phyloP scores from a whole-genome alignment of 2,113 vertebrate species.

The Melanotaenia duboulayi region DNA sequence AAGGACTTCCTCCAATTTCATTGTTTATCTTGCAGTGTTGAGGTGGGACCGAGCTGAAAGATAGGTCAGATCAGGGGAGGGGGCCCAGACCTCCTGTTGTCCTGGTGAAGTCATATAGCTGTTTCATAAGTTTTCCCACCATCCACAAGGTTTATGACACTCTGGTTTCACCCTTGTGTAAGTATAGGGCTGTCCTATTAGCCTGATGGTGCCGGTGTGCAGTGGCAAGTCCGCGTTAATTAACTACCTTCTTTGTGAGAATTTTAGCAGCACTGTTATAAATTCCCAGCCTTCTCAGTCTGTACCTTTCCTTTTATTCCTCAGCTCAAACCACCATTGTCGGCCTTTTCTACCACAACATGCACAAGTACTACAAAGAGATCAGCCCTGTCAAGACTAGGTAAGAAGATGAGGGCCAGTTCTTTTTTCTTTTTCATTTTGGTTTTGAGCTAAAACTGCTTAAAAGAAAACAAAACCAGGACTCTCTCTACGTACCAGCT shows the following conservation, averaged over 20 bases:
- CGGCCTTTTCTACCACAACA: slow-evolving; percentile 91
- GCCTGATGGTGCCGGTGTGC: slow-evolving; percentile 58
- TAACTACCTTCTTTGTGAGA: slow-evolving; percentile 63
- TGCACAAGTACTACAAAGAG: slow-evolving; percentile 87
- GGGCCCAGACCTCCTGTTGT: slow-evolving; percentile 47
- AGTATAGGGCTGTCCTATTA: slow-evolving; percentile 63
- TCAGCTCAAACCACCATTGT: slow-evolving; percentile 92
- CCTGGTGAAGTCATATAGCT: slow-evolving; percentile 56
- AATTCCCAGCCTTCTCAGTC: slow-evolving; percentile 63
- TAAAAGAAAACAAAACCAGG: neutral
- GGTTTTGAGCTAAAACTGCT: neutral
- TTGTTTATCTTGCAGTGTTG: slow-evolving; percentile 66
- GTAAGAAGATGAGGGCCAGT: slow-evolving; percentile 76
- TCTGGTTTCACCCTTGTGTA: slow-evolving; percentile 68
- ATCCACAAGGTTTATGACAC: slow-evolving; percentile 33
- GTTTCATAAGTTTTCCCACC: slow-evolving; percentile 67
- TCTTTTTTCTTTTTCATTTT: neutral
- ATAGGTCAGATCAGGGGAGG: slow-evolving; percentile 59
- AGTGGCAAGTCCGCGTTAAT: slow-evolving; percentile 75
- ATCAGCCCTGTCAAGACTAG: slow-evolving; percentile 88
- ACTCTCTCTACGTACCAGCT: slow-evolving; percentile 38
- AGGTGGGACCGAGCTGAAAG: slow-evolving; percentile 51
- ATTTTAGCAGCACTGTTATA: slow-evolving; percentile 68
- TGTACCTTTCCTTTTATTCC: slow-evolving; percentile 14
- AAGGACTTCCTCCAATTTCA: slow-evolving; percentile 69